A percentile compares a stretch with the other conserved stretches of the same genome.
Conservation (phyloP, 1,140 invertebrate species). For the Hypsibius dujardini region DNA sequence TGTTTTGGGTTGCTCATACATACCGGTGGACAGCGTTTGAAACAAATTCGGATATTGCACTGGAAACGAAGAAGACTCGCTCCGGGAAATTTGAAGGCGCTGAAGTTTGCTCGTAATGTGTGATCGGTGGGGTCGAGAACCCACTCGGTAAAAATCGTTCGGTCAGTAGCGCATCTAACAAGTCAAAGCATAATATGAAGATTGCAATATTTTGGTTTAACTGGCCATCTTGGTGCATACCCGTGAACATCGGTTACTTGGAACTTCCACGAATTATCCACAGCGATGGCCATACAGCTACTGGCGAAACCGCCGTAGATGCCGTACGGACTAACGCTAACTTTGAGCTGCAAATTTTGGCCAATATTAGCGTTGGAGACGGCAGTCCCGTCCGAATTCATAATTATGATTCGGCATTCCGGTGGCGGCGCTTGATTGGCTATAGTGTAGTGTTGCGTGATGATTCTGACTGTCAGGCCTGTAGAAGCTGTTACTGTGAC, state of each 20-base stretch:
- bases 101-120: slow-evolving; percentile 63
- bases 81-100: slow-evolving; percentile 85
- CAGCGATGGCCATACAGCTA: slow-evolving; percentile 76
- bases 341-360: slow-evolving; percentile 69
- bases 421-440: slow-evolving; percentile 83
- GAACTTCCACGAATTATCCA: slow-evolving; percentile 59
- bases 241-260: slow-evolving; percentile 80
- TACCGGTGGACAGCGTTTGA: slow-evolving; percentile 80
- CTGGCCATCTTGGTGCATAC: slow-evolving; percentile 17
- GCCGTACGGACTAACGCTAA: slow-evolving; percentile 73
- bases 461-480: slow-evolving; percentile 43
- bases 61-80: slow-evolving; percentile 86
- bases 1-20: slow-evolving; percentile 31
- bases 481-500: slow-evolving; percentile 74
- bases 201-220: slow-evolving; percentile 12
- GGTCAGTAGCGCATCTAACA: slow-evolving; percentile 60
- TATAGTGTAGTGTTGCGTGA: slow-evolving; percentile 80
- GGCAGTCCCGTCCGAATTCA: slow-evolving; percentile 63
- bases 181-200: no score
- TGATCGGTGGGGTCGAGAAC: slow-evolving; percentile 62
- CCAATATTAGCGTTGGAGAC: slow-evolving; percentile 78
- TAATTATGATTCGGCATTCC: slow-evolving; percentile 74
- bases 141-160: slow-evolving; percentile 80
- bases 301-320: slow-evolving; percentile 84
- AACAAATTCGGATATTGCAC: slow-evolving; percentile 83